Evolutionary conservation across 2,797 vertebrate species (phyloP), one percentile per base, ranked within the genome.

Genomic region (Rachycentron canadum): DNA sequence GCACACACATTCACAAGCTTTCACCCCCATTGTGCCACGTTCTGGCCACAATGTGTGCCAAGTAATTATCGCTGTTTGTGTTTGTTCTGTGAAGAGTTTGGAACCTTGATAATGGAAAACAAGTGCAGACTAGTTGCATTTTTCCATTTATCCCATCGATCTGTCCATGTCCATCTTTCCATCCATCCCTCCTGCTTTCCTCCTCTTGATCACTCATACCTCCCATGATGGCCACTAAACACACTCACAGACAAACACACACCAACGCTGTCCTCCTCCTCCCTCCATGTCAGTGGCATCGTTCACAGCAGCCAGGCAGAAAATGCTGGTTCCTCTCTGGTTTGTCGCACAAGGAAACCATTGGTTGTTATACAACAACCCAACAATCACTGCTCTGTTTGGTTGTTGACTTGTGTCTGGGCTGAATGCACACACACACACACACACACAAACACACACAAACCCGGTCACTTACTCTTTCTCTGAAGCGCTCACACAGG

Each of bases 31-130:
- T 81, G 88, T 62, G 82, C 72, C 88, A 84, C 78, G 57, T 80
- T 85, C 52, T 85, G 55, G 6, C 70, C 65, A 28, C 73, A 58
- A 61, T 81, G 81, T 50, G 86, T 87, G 92, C 91, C 90, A 93
- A 92, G 87, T 85, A 86, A 93, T 93, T 93, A 93, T 86, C 79
- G 64, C 80, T 72, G 86, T 89, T 92, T 92, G 89, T 89, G 86
- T 90, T 90, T 88, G 84, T 75, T 88, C 86, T 86, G 63, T 16
- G 83, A 88, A 74, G 77, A 79, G 79, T 84, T 78, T 76, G 82
- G 78, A 89, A 79, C 68, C 84, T 86, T 74, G 91, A 88, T 93
- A 92, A 93, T 94, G 70, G 81, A 84, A 90, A 92, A 91, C 93
- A 87, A 91, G 93, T 85, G 62, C 82, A 79, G 82, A 78, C 91